A percentile compares a stretch with the other conserved stretches of the same genome.
These are phyloP conservation scores for Melanotaenia nigrans DNA, from an alignment of 2,797 vertebrate species.

Conservation along the genomic window DNA sequence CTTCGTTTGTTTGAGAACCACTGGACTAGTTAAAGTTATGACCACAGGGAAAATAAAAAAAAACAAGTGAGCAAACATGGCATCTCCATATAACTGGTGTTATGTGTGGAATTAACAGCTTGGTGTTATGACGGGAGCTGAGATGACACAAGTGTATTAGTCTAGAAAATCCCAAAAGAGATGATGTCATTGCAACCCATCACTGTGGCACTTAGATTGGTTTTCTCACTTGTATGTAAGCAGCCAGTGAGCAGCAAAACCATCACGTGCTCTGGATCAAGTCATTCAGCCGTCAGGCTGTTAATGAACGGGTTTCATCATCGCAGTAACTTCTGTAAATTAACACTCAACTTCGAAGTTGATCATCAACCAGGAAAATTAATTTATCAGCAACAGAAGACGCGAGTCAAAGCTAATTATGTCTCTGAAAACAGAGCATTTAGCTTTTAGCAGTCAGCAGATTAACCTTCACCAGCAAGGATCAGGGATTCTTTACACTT, in stretches of 20 bases:
- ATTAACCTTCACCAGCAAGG: background rate
- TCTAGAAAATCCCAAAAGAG: background rate
- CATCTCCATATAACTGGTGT: background rate
- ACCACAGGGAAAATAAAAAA: background rate
- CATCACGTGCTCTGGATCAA: background rate
- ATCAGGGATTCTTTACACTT: background rate
- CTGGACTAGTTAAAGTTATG: background rate
- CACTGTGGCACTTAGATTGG: slow-evolving; percentile 8
- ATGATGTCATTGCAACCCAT: slow-evolving; percentile 16
- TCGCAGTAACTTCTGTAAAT: background rate
- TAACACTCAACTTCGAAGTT: background rate
- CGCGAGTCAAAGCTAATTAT: background rate
- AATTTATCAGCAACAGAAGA: background rate
- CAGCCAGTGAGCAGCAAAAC: background rate
- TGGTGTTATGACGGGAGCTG: background rate
- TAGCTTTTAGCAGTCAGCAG: background rate
- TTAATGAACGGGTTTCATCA: background rate
- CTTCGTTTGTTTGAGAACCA: too few species aligned
- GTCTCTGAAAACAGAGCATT: background rate
- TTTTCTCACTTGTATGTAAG: slow-evolving; percentile 19
- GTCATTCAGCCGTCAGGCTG: background rate
- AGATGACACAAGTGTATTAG: background rate
- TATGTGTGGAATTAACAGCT: slow-evolving; percentile 22
- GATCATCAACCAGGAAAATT: background rate
- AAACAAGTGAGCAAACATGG: background rate